Percentiles rank a stretch among this genome's conserved stretches.
Evolutionary conservation across 1,140 invertebrate genomes (phyloP).

Genomic region (Aphis gossypii): DNA sequence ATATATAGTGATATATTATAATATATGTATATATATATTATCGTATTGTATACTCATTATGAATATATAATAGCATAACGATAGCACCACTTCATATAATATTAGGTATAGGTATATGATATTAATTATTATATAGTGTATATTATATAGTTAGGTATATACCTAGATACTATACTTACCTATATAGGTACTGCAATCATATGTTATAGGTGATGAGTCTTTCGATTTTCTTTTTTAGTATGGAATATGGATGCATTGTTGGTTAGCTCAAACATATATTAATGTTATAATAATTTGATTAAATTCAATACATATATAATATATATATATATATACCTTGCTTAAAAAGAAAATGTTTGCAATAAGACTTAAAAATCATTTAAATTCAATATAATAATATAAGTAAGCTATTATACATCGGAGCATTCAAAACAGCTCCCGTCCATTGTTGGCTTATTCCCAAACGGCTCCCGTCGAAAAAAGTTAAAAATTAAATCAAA

Average conservation of each 20-base stretch:
- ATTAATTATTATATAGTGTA: too few relatives aligned
- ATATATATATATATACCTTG: too few relatives aligned
- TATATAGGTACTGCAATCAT: background rate
- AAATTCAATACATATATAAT: too few relatives aligned
- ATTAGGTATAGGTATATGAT: background rate
- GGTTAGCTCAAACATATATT: background rate
- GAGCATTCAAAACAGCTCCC: too few relatives aligned
- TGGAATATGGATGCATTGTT: too few relatives aligned
- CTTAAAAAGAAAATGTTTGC: background rate
- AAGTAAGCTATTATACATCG: too few relatives aligned
- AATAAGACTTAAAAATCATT: background rate
- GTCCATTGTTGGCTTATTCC: too few relatives aligned
- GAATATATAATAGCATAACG: background rate
- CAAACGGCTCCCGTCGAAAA: too few relatives aligned
- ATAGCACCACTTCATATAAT: background rate
- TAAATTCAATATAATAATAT: background rate
- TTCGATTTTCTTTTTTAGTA: background rate
- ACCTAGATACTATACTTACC: background rate
- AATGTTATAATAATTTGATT: background rate
- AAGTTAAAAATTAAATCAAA: too few relatives aligned
- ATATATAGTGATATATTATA: background rate
- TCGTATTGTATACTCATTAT: background rate
- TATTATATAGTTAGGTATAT: background rate
- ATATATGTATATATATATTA: background rate
- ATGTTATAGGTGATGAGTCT: background rate